Percentiles rank a stretch among this genome's conserved stretches.
Conservation (phyloP, 1,140 invertebrate genomes). For the Temnothorax nylanderi region DNA sequence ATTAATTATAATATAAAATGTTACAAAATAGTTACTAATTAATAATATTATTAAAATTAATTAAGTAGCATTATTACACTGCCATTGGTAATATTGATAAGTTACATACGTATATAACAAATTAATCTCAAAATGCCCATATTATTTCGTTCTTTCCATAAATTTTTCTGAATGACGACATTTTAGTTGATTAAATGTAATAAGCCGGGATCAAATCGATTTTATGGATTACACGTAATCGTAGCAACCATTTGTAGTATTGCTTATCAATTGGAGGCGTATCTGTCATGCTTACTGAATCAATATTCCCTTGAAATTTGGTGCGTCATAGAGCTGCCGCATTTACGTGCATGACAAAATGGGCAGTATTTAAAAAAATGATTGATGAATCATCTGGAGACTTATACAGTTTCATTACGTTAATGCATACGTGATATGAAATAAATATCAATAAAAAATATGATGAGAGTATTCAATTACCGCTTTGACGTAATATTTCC, state of each 20-base stretch:
- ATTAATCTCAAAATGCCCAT: neutral
- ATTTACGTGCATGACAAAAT: neutral
- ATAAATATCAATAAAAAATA: neutral
- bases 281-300: neutral
- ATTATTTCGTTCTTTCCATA: neutral
- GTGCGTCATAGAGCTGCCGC: neutral
- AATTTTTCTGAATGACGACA: neutral
- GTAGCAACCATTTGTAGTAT: neutral
- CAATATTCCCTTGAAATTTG: neutral
- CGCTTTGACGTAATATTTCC: neutral
- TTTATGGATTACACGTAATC: neutral
- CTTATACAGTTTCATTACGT: slow-evolving; percentile 16
- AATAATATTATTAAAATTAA: neutral
- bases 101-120: neutral
- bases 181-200: neutral
- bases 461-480: neutral
- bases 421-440: neutral
- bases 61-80: neutral
- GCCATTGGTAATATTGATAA: neutral
- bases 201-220: neutral
- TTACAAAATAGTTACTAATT: neutral
- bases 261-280: slow-evolving; percentile 14
- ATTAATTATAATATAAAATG: neutral
- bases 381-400: neutral
- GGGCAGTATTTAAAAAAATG: neutral